Conservation (phyloP, 92 coral and sea anemone species). For the Heteractis magnifica region DNA sequence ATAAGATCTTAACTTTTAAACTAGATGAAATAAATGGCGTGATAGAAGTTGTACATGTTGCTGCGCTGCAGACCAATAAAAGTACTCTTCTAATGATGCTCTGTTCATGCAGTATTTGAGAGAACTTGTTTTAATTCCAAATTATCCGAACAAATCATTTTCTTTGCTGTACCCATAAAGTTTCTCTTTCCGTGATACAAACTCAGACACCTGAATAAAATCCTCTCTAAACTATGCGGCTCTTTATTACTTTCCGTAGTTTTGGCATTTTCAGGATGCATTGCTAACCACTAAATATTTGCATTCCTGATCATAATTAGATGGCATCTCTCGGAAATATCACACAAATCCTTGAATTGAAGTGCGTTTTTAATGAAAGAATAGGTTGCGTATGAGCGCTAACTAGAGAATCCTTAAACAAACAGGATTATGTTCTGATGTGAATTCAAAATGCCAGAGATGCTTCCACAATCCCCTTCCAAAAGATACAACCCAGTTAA, state of each 20-base stretch:
- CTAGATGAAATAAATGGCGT: neutral
- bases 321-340: constrained; percentile 17
- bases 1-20: neutral
- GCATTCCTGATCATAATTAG: neutral
- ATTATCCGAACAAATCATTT: too few relatives aligned
- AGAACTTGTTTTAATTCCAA: too few relatives aligned
- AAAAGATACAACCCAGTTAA: neutral
- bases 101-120: too few relatives aligned
- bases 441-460: constrained; percentile 14
- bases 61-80: too few relatives aligned
- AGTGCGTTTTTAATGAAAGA: constrained; percentile 15
- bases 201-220: neutral
- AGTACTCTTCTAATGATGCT: too few relatives aligned
- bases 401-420: constrained; percentile 25
- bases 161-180: too few relatives aligned
- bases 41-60: too few relatives aligned
- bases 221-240: neutral
- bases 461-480: constrained; percentile 15
- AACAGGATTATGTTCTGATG: constrained; percentile 16
- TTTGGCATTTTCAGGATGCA: neutral
- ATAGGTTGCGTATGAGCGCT: constrained; percentile 3
- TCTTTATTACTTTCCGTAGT: neutral
- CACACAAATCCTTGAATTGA: constrained; percentile 3
- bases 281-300: neutral
- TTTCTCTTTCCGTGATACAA: too few relatives aligned